Conservation (phyloP, 2,113 vertebrate species). For the Microtus montanus region DNA sequence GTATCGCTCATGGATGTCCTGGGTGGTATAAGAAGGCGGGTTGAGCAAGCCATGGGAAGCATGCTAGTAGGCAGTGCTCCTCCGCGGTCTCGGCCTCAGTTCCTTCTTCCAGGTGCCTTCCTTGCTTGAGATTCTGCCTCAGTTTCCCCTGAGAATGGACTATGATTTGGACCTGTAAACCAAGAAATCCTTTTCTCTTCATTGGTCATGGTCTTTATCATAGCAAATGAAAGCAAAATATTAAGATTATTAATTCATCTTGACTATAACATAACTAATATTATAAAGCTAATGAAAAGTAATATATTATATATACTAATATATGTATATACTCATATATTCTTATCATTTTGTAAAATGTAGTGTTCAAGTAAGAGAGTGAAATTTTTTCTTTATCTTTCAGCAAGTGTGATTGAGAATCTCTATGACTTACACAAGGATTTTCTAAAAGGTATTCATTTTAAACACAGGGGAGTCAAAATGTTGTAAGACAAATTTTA, state of each 20-base stretch:
- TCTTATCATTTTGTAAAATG: conserved; percentile 28
- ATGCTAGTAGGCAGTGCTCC: not conserved
- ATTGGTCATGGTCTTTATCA: not conserved
- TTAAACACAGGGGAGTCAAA: conserved; percentile 13
- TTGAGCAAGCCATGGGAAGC: not conserved
- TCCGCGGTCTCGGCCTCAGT: not conserved
- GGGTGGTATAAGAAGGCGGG: not conserved
- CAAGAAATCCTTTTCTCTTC: not conserved
- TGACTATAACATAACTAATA: not conserved
- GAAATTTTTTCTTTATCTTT: not conserved
- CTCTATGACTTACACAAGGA: not conserved
- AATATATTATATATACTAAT: not conserved
- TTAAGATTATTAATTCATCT: conserved; percentile 43
- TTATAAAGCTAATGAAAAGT: conserved; percentile 23
- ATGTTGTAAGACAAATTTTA: conserved; percentile 2
- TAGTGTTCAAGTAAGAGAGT: conserved; percentile 10
- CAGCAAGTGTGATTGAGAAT: not conserved
- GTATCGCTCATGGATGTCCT: not conserved
- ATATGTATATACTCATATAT: not conserved
- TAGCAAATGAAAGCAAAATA: not conserved
- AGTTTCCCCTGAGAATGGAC: not conserved
- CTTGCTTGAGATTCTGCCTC: not conserved
- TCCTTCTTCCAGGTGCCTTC: not conserved
- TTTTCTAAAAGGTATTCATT: not conserved
- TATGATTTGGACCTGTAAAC: not conserved